These are phyloP conservation scores for Meta bourneti DNA, from an alignment of 2,888 invertebrate genomes.

Conservation along the genomic window DNA sequence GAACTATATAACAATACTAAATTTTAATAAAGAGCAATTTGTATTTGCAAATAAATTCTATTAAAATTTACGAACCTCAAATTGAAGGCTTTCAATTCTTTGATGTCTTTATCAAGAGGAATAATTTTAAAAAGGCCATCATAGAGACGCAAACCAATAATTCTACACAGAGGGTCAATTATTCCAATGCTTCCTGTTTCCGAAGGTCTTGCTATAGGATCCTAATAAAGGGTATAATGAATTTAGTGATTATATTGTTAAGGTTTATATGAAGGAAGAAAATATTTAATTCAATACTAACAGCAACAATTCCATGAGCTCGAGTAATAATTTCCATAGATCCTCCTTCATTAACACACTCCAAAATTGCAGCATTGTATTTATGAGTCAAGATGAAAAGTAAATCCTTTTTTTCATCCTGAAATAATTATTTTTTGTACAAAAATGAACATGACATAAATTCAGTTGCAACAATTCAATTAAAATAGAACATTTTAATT, in stretches of 20 bases:
- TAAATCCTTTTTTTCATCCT: constrained; percentile 95
- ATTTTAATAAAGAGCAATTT: too few species aligned
- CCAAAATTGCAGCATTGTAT: constrained; percentile 98
- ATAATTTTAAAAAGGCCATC: constrained; percentile 99
- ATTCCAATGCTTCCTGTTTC: constrained; percentile 97
- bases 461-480: too few species aligned
- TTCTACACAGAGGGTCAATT: constrained; percentile 96
- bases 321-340: constrained; percentile 94
- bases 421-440: constrained; percentile 79
- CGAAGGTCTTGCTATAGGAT: constrained; percentile 95
- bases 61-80: constrained; percentile 81
- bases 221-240: constrained; percentile 81
- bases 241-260: neutral
- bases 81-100: constrained; percentile 94
- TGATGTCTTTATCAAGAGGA: constrained; percentile 95
- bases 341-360: constrained; percentile 90
- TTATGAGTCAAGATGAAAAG: constrained; percentile 95
- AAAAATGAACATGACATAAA: neutral
- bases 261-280: neutral
- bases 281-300: constrained; percentile 76
- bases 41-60: too few species aligned
- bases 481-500: too few species aligned
- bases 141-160: constrained; percentile 96
- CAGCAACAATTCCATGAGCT: constrained; percentile 96
- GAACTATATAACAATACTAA: neutral